Conservation (phyloP, 1,140 invertebrate species). For the Sesamia nonagrioides region DNA sequence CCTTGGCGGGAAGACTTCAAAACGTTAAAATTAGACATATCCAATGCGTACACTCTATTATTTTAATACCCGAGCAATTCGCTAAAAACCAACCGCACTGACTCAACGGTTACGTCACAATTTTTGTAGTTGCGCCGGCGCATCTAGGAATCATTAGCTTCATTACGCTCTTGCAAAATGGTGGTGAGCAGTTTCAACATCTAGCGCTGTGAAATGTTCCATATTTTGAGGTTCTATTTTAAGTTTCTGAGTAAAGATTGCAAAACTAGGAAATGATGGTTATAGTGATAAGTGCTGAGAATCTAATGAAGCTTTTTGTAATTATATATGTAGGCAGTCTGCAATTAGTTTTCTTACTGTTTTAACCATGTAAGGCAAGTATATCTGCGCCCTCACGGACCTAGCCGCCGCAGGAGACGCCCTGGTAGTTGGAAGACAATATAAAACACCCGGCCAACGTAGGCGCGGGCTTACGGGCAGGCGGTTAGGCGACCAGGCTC, state of each 20-base stretch:
- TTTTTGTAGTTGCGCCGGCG: slow-evolving; percentile 62
- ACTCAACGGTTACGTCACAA: slow-evolving; percentile 63
- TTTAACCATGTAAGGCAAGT: not conserved
- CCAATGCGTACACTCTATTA: slow-evolving; percentile 19
- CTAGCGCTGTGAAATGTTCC: slow-evolving; percentile 53
- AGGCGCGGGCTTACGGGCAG: too few relatives aligned
- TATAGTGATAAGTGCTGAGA: slow-evolving; percentile 9
- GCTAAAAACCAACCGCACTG: slow-evolving; percentile 42
- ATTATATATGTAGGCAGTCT: slow-evolving; percentile 14
- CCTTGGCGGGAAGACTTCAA: too few relatives aligned
- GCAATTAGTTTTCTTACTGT: slow-evolving; percentile 19
- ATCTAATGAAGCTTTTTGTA: slow-evolving; percentile 33
- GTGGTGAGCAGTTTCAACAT: slow-evolving; percentile 59
- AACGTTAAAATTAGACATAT: not conserved
- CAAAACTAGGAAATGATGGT: slow-evolving; percentile 33
- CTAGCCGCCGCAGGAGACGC: too few relatives aligned
- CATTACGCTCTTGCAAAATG: slow-evolving; percentile 66
- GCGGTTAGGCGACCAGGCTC: too few relatives aligned
- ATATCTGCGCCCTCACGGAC: too few relatives aligned
- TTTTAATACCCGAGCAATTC: slow-evolving; percentile 35
- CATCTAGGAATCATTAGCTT: slow-evolving; percentile 68
- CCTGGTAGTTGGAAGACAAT: too few relatives aligned
- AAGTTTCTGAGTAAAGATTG: slow-evolving; percentile 35
- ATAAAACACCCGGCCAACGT: too few relatives aligned
- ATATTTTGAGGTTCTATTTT: slow-evolving; percentile 45